A percentile compares a stretch with the other conserved stretches of the same genome.
phyloP scores from a whole-genome alignment of 2,888 invertebrate species.

The Chromoteleia sp. region DNA sequence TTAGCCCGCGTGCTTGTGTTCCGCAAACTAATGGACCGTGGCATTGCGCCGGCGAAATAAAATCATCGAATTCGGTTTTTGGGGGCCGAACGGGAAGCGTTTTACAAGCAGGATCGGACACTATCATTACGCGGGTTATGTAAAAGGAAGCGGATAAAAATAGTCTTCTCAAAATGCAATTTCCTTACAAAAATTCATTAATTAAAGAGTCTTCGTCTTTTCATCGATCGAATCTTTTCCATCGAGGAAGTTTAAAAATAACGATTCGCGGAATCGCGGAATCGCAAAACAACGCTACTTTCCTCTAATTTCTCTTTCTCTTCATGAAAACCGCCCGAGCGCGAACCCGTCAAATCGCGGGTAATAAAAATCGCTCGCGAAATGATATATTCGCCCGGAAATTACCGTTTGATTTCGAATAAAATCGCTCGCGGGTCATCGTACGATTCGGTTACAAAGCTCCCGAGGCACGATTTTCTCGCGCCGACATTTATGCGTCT shows the following conservation, averaged over 20 bases:
- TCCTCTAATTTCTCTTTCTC: conserved; percentile 1
- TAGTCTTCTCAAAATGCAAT: conserved; percentile 2
- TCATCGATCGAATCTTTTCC: neutral
- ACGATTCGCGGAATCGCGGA: neutral
- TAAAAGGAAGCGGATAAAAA: too few species aligned
- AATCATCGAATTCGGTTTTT: too few species aligned
- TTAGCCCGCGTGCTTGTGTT: too few species aligned
- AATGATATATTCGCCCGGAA: neutral
- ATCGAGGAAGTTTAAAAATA: neutral
- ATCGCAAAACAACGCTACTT: neutral
- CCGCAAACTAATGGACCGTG: too few species aligned
- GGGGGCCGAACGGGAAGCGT: too few species aligned
- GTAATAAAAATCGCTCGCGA: neutral
- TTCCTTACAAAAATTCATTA: neutral
- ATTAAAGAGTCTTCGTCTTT: too few species aligned
- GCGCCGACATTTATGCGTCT: neutral
- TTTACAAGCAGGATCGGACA: too few species aligned
- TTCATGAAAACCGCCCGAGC: too few species aligned
- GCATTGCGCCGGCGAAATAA: too few species aligned
- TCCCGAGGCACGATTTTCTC: neutral
- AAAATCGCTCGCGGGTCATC: neutral
- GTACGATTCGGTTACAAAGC: neutral
- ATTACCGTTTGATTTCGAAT: neutral
- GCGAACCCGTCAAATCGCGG: too few species aligned
- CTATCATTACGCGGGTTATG: too few species aligned